Base-by-base conservation (phyloP, 2,888 invertebrate species). In the Cerastis rubricosa region DNA sequence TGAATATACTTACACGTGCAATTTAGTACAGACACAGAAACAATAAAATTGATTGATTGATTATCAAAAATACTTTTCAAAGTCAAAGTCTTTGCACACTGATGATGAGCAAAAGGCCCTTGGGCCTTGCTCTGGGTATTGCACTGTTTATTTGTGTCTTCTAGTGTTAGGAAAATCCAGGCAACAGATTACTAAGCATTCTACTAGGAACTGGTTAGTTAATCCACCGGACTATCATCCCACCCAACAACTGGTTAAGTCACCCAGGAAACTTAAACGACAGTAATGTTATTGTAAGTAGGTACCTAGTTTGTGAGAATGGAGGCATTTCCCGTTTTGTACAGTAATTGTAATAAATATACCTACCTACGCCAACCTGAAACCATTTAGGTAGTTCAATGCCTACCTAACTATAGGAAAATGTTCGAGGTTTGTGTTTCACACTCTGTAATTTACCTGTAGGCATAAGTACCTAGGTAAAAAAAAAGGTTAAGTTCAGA, bases 181-280 rank as follows among this genome's bases (percentile, higher is more conserved):
- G 29, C 19, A n/a, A 57, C n/a, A 49, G 14, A 59, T 49, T 59
- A 80, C 49, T 71, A 73, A 72, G 12, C 43, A 73, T 43, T 49
- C 11, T 73, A 81, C 11, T 73, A 81, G 49, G 81, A 81, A 61
- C 49, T 74, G 35, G 43, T 25, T 43, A 17, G 49, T 81, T 59
- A 19, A 81, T 47, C 29, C n/a, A 80, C 57, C 29, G n/a, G 29
- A 49, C 74, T n/a, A 17, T 19, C 47, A 43, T 59, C 80, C 76
- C 57, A 76, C 57, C 57, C 43, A 40, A 47, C 40, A 17, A 57
- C 25, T 68, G 45, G 22, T 40, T 80, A 80, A 51, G 49, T 71
- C 71, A 61, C 80, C 72, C 49, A 81, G 74, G 81, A 81, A 61
- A 81, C 74, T 35, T 49, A 49, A 69, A 69, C n/a, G 22, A 71